Base-by-base conservation (phyloP, 2,888 invertebrate genomes). In the Enchytraeus crypticus region DNA sequence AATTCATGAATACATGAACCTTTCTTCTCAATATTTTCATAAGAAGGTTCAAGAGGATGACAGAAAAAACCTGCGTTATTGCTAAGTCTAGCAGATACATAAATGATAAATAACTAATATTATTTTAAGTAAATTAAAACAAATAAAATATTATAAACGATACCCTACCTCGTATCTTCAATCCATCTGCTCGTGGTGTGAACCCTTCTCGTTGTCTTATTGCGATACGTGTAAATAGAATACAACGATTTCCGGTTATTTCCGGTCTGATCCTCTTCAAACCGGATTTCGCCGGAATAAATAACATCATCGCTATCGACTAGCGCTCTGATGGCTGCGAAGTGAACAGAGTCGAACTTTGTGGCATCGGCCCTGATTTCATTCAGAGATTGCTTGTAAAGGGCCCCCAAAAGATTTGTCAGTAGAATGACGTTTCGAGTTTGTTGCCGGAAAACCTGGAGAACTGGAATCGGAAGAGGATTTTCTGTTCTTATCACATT, bases 301-400 rank as follows among this genome's bases (percentile, higher is more conserved):
- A 62, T 27, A 5, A 34, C 49, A 5, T 49, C 51, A 32, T 64
- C 60, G 18, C 53, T 60, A 27, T 59, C 61, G 21, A 62, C 58
- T n/a, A 62, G 33, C 18, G 62, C 62, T 32, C 57, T 32, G 21
- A 57, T 56, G 33, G 62, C 33, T 14, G 62, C 58, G 43, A 51
- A 64, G 51, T 60, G 62, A 54, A 59, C 59, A 27, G 55, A 59
- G 30, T 62, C 62, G 38, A 14, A 8, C 8, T 18, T 38, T 18
- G 38, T 38, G 8, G 18, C 38, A 18, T 38, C 38, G 18, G 11
- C 18, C 38, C 18, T 38, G 18, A 8, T 8, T 38, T 18, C 11
- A 14, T 8, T 14, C n/a, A n/a, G n/a, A n/a, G n/a, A n/a, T n/a
- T n/a, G n/a, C 38, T 8, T 38, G 18, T 14, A 38, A 18, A 38